phyloP scores from a whole-genome alignment of 2,113 vertebrate genomes.

The Corythaeola cristata region DNA sequence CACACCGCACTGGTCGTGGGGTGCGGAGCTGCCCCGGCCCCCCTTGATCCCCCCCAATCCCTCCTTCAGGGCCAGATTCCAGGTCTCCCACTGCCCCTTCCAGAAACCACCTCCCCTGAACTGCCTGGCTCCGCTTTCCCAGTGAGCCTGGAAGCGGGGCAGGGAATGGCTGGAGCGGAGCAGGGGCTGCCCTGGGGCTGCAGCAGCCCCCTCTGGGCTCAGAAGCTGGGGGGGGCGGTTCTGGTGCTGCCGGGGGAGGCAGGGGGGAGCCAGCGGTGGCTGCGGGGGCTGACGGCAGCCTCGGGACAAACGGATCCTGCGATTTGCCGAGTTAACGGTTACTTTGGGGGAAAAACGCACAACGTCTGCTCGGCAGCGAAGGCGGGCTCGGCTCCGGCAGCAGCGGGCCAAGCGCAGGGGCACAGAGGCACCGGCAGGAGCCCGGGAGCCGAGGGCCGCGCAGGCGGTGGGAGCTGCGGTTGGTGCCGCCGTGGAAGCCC shows the following conservation, averaged over 20 bases:
- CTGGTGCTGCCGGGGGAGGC: background rate
- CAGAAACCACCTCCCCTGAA: background rate
- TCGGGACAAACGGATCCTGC: background rate
- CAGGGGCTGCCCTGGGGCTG: background rate
- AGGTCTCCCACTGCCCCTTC: background rate
- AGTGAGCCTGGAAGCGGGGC: background rate
- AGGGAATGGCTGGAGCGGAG: background rate
- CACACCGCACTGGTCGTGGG: rapidly evolving
- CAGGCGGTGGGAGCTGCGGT: background rate
- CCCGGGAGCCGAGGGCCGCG: no score
- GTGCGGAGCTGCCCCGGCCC: background rate
- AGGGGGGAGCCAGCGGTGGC: background rate
- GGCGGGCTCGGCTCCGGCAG: background rate
- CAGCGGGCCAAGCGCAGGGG: background rate
- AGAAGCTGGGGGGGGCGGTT: background rate
- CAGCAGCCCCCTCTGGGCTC: background rate
- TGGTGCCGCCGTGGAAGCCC: background rate
- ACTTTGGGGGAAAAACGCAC: rapidly evolving
- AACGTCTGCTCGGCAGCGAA: rapidly evolving
- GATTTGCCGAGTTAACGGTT: background rate
- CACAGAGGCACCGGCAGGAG: background rate
- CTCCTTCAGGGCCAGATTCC: background rate
- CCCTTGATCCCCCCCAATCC: background rate
- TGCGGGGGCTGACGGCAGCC: background rate
- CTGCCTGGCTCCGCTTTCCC: background rate